These are phyloP conservation scores for Carettochelys insculpta DNA, from an alignment of 2,113 vertebrate species.

Conservation along the genomic window DNA sequence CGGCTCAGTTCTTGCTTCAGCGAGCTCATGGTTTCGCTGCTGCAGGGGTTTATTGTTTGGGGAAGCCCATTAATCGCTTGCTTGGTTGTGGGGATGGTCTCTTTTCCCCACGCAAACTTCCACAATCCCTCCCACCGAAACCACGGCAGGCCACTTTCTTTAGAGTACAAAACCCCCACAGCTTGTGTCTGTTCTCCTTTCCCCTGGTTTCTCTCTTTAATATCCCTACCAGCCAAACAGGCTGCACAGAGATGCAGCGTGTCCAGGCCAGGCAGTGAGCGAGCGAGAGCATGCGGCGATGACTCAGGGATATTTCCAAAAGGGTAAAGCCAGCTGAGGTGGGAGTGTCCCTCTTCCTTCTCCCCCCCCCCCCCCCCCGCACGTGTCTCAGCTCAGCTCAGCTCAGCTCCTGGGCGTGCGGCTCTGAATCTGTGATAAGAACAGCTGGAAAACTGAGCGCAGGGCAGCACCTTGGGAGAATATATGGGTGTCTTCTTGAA, in stretches of 20 bases:
- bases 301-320: not conserved
- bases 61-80: constrained; percentile 41
- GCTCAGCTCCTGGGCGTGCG: not conserved
- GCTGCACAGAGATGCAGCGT: not conserved
- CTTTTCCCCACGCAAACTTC: not conserved
- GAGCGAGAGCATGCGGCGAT: not conserved
- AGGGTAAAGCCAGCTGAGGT: not conserved
- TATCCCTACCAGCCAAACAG: not conserved
- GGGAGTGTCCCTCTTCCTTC: not conserved
- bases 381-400: not conserved
- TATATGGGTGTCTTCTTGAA: rapidly evolving
- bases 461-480: not conserved
- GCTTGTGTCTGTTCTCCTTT: too few relatives aligned
- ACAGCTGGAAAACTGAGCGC: not conserved
- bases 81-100: not conserved
- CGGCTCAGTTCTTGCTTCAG: not conserved
- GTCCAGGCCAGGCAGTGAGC: not conserved
- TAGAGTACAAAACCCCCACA: too few relatives aligned
- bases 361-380: not conserved
- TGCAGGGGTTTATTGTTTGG: constrained; percentile 3
- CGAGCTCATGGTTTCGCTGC: constrained; percentile 25
- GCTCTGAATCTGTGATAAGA: rapidly evolving
- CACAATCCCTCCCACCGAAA: not conserved
- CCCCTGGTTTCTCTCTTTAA: not conserved
- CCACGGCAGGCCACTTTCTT: not conserved